Evolutionary conservation across 2,113 vertebrate genomes (phyloP).

Genomic region (Echinops telfairi): DNA sequence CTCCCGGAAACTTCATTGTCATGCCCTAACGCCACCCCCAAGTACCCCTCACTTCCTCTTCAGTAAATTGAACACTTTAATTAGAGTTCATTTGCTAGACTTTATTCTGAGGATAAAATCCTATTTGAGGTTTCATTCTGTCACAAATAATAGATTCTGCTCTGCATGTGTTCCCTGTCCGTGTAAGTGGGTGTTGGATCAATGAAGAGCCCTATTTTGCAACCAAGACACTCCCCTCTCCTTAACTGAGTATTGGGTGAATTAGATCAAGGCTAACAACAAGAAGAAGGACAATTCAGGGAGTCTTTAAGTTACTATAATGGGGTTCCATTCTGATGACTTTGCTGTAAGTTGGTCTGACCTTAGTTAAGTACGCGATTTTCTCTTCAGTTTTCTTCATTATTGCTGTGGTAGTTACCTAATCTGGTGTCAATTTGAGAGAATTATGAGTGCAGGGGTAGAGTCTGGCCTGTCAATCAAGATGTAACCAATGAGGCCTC

Average conservation of each 20-base stretch:
- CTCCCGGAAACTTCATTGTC: not conserved
- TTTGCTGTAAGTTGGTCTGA: no score
- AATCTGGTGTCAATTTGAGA: no score
- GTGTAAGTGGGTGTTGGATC: not conserved
- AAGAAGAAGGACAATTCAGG: not conserved
- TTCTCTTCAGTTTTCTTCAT: no score
- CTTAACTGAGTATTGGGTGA: not conserved
- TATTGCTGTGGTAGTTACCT: no score
- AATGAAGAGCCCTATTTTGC: not conserved
- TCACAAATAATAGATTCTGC: not conserved
- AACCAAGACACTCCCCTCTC: not conserved
- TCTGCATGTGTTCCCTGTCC: not conserved
- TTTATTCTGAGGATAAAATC: slow-evolving; percentile 1
- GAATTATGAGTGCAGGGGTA: no score
- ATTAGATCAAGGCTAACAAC: no score
- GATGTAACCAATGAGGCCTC: no score
- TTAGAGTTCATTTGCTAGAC: not conserved
- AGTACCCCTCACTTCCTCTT: not conserved
- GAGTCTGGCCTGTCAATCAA: no score
- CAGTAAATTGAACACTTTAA: not conserved
- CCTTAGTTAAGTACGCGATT: no score
- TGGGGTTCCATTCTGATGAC: no score
- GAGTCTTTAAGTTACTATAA: no score
- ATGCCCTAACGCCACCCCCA: not conserved
- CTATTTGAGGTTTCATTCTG: slow-evolving; percentile 31